phyloP scores from a whole-genome alignment of 2,888 invertebrate genomes.

The Malthinus seriepunctatus region DNA sequence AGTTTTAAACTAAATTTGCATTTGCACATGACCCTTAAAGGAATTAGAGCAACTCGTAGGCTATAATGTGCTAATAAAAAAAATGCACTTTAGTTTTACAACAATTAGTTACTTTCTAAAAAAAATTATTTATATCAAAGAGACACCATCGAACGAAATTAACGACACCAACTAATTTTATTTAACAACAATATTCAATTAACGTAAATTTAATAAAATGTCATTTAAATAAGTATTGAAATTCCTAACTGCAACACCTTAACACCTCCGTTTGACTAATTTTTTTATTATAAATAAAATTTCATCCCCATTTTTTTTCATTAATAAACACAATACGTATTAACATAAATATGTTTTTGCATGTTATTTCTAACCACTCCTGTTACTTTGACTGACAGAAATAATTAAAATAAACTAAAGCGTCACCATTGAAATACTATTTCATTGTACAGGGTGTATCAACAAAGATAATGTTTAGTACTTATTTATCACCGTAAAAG shows the following conservation, averaged over 20 bases:
- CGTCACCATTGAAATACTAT: constrained; percentile 24
- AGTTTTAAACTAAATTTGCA: constrained; percentile 16
- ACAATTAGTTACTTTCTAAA: too few species aligned
- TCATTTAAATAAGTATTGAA: too few species aligned
- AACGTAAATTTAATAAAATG: constrained; percentile 4
- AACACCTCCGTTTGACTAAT: neutral
- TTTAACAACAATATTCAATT: constrained; percentile 14
- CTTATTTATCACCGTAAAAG: too few species aligned
- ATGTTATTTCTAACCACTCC: constrained; percentile 23
- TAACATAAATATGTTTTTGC: constrained; percentile 18
- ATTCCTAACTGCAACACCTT: too few species aligned
- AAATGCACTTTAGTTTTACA: constrained; percentile 8
- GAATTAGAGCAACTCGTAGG: constrained; percentile 17
- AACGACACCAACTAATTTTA: neutral
- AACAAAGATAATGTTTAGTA: neutral
- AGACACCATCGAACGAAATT: too few species aligned
- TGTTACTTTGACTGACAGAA: constrained; percentile 34
- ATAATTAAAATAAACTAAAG: constrained; percentile 37
- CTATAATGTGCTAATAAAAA: constrained; percentile 18
- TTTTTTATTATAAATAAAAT: constrained; percentile 2
- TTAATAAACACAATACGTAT: constrained; percentile 13
- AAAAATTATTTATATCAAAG: too few species aligned
- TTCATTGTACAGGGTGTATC: constrained; percentile 7
- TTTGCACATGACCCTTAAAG: constrained; percentile 27
- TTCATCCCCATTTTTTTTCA: constrained; percentile 2